Conservation (phyloP, 2,113 vertebrate genomes). For the Halichoeres trimaculatus region DNA sequence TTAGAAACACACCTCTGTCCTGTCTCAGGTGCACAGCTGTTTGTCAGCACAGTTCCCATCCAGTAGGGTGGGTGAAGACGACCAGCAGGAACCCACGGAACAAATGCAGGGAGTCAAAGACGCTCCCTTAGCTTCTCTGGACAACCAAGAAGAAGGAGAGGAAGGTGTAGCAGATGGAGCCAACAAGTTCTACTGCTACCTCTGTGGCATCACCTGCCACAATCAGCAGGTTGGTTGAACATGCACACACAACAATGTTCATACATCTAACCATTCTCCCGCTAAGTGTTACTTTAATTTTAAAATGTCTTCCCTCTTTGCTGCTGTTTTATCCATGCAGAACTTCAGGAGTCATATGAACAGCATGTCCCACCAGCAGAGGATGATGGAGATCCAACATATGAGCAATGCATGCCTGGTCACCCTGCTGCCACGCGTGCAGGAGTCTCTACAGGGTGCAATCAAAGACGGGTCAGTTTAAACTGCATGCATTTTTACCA, state of each 20-base stretch:
- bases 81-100: conserved; percentile 40
- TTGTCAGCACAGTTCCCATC: conserved; percentile 27
- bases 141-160: conserved; percentile 66
- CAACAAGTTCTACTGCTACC: conserved; percentile 94
- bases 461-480: conserved; percentile 84
- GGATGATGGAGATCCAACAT: conserved; percentile 94
- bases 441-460: conserved; percentile 85
- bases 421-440: conserved; percentile 90
- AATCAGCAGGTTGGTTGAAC: conserved; percentile 89
- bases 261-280: no score
- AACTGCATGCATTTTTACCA: not conserved
- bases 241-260: not conserved
- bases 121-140: conserved; percentile 14
- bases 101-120: conserved; percentile 49
- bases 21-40: conserved; percentile 32
- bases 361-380: conserved; percentile 91
- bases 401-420: conserved; percentile 94
- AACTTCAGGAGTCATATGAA: conserved; percentile 94
- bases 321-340: conserved; percentile 69
- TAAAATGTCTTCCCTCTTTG: not conserved
- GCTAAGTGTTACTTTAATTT: no score
- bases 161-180: conserved; percentile 62
- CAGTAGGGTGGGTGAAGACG: conserved; percentile 32
- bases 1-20: not conserved
- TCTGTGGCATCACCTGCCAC: conserved; percentile 92